Base-by-base conservation (phyloP, 2,113 vertebrate genomes). In the Aphyosemion australe region DNA sequence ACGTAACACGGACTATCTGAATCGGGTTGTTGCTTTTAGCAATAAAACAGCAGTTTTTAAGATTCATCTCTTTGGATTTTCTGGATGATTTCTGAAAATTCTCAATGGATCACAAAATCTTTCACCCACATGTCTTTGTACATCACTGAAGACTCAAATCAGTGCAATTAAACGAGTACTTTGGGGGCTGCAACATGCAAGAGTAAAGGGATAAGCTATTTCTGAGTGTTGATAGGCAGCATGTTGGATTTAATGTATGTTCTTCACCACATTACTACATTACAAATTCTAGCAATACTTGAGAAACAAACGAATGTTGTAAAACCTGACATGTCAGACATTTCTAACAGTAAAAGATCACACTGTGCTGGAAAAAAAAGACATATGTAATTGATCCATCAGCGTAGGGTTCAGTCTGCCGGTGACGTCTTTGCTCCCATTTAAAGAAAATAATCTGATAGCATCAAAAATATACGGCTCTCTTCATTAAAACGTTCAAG, bases 391-490 rank as follows among this genome's bases (percentile, higher is more conserved):
- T 42, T 60, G 37, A 74, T 71, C 42, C 52, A 54, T 61, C 46
- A 72, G 61, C 48, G n/a, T 66, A 20, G 21, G 56, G 57, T 47
- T 61, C 46, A 47, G 5, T 47, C 54, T 60, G 59, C 48, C 47
- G 53, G 60, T 45, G 62, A 12, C 31, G n/a, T 49, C 5, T 54
- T 64, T 80, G 76, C 66, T 82, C 55, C 70, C 47, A 50, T 26
- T 48, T 57, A 58, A 45, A 45, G 43, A 59, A 80, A 72, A 70
- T 45, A 63, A 76, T 76, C 39, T 61, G 43, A 65, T 37, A 76
- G 51, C 47, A 72, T 79, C 14, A 65, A 47, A 69, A 65, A 69
- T n/a, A 54, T 60, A 46, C 45, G 59, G 47, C 14, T 69, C n/a
- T 79, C 53, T 50, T 34, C 59, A 58, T n/a, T n/a, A n/a, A n/a